Evolutionary conservation across 2,113 vertebrate species (phyloP).

Genomic region (Cairina moschata): DNA sequence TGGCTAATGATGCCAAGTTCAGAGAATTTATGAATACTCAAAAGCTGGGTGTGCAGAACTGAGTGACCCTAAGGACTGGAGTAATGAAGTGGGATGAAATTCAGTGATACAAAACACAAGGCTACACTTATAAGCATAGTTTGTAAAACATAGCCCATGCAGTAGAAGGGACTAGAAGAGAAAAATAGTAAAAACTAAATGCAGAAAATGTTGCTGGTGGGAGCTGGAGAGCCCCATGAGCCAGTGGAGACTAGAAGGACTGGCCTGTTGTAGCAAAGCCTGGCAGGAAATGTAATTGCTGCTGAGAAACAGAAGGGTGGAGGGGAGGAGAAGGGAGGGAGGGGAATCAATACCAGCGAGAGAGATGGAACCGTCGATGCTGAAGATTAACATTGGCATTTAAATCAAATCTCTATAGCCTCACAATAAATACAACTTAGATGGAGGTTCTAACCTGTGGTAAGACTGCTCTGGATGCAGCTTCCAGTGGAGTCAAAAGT

Average conservation of each 20-base stretch:
- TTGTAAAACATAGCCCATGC: neutral
- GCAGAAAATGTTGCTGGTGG: neutral
- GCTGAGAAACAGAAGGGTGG: neutral
- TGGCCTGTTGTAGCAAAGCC: neutral
- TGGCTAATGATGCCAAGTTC: conserved; percentile 34
- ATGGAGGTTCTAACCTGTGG: neutral
- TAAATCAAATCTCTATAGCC: neutral
- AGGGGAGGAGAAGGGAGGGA: neutral
- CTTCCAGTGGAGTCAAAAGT: neutral
- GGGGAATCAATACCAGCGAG: neutral
- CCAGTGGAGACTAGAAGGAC: neutral
- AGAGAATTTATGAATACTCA: conserved; percentile 7
- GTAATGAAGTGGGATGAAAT: conserved; percentile 4
- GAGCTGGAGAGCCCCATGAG: neutral
- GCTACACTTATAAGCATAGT: neutral
- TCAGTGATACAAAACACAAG: neutral
- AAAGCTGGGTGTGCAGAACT: conserved; percentile 35
- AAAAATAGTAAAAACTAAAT: neutral
- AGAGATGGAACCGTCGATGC: neutral
- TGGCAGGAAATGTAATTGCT: neutral
- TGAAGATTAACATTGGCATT: neutral
- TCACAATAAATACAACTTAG: neutral
- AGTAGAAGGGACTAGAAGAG: neutral
- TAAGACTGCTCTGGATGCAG: neutral
- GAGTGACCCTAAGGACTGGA: conserved; percentile 36